Conservation (phyloP, 2,888 invertebrate species). For the Strigamia crassipes region DNA sequence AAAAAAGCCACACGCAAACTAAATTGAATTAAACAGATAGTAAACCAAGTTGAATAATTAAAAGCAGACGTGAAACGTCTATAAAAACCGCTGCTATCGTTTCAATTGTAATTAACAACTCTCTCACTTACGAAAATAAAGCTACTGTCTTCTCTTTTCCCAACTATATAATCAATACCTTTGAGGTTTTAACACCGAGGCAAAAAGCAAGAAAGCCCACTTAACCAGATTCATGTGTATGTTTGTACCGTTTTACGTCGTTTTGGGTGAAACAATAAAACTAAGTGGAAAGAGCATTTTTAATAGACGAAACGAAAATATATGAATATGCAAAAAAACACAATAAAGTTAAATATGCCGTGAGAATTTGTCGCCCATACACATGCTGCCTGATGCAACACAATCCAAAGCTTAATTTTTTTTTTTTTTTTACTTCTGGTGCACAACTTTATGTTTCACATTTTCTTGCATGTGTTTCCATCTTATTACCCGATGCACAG, state of each 20-base stretch:
- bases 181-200: not conserved
- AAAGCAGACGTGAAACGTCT: no score
- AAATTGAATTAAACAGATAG: no score
- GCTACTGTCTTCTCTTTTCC: no score
- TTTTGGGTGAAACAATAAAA: conserved; percentile 19
- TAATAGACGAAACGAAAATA: conserved; percentile 13
- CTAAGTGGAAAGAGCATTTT: conserved; percentile 28
- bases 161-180: not conserved
- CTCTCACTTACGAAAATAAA: no score
- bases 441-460: conserved; percentile 34
- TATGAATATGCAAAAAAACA: conserved; percentile 41
- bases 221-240: not conserved
- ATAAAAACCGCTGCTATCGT: no score
- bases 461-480: conserved; percentile 42
- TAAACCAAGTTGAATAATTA: no score
- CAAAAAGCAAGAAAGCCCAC: not conserved
- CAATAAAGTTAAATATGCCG: conserved; percentile 40
- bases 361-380: conserved; percentile 36
- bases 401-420: conserved; percentile 38
- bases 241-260: not conserved
- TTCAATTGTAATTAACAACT: no score
- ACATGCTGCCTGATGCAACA: conserved; percentile 13
- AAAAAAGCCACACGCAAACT: no score
- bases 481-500: conserved; percentile 40
- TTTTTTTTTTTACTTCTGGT: not conserved